phyloP scores from a whole-genome alignment of 2,888 invertebrate species.

The Apodemia hepburni region DNA sequence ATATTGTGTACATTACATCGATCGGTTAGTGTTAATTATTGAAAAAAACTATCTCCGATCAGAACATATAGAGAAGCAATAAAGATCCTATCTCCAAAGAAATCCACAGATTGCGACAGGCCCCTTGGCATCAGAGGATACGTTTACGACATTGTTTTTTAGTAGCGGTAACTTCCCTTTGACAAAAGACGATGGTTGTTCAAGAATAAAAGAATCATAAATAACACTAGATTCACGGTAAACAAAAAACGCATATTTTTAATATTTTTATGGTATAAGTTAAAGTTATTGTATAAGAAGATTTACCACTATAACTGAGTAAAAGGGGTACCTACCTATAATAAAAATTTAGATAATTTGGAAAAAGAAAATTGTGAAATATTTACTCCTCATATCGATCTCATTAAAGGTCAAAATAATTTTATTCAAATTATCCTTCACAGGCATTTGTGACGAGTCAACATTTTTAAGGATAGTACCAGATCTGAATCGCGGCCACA shows the following conservation, averaged over 20 bases:
- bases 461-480: too few relatives aligned
- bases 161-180: conserved; percentile 50
- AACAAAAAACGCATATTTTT: conserved; percentile 11
- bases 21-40: conserved; percentile 13
- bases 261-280: not conserved
- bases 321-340: too few relatives aligned
- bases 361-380: too few relatives aligned
- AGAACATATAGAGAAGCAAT: conserved; percentile 49
- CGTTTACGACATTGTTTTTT: conserved; percentile 60
- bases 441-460: too few relatives aligned
- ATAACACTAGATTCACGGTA: conserved; percentile 63
- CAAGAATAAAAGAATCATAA: conserved; percentile 63
- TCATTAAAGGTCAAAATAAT: too few relatives aligned
- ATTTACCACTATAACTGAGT: too few relatives aligned
- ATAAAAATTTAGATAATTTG: too few relatives aligned
- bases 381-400: too few relatives aligned
- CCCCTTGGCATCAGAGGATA: conserved; percentile 46
- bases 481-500: too few relatives aligned
- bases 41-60: conserved; percentile 29
- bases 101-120: conserved; percentile 51
- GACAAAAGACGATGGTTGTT: conserved; percentile 62
- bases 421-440: too few relatives aligned
- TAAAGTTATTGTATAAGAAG: not conserved
- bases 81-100: conserved; percentile 70
- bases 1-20: not conserved